A percentile compares a stretch with the other conserved stretches of the same genome.
These are phyloP conservation scores for Novumbra hubbsi DNA, from an alignment of 2,797 vertebrate genomes.

Conservation along the genomic window DNA sequence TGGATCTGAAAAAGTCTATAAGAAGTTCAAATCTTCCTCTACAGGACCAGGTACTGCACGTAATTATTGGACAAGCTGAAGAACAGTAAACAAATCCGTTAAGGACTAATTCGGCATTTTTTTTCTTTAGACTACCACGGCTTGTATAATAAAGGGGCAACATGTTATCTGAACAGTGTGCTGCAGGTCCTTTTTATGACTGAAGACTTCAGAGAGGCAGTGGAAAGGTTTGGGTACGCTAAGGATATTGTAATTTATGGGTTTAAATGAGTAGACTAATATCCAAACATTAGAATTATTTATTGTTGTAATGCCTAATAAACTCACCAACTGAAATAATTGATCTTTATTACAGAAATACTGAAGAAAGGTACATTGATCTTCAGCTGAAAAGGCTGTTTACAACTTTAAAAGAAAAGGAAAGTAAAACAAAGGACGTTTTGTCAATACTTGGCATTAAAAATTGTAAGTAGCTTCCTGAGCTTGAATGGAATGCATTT, in stretches of 20 bases:
- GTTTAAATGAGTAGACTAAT: too few relatives aligned
- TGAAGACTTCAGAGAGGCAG: conserved; percentile 53
- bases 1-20: background rate
- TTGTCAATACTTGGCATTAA: conserved; percentile 50
- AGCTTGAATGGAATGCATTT: background rate
- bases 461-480: conserved; percentile 38
- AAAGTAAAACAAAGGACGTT: conserved; percentile 16
- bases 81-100: background rate
- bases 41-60: background rate
- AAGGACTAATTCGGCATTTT: background rate
- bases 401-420: background rate
- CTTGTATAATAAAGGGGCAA: conserved; percentile 62
- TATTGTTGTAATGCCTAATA: too few relatives aligned
- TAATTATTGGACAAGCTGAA: background rate
- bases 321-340: too few relatives aligned
- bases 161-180: conserved; percentile 70
- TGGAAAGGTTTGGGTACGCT: conserved; percentile 48
- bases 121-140: conserved; percentile 47
- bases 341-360: too few relatives aligned
- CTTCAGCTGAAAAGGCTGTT: conserved; percentile 49
- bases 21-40: background rate
- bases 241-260: background rate
- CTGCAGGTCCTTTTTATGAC: conserved; percentile 73
- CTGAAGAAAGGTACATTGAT: conserved; percentile 11
- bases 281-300: too few relatives aligned